Conservation (phyloP, 2,888 invertebrate genomes). For the Dusona sp. region DNA sequence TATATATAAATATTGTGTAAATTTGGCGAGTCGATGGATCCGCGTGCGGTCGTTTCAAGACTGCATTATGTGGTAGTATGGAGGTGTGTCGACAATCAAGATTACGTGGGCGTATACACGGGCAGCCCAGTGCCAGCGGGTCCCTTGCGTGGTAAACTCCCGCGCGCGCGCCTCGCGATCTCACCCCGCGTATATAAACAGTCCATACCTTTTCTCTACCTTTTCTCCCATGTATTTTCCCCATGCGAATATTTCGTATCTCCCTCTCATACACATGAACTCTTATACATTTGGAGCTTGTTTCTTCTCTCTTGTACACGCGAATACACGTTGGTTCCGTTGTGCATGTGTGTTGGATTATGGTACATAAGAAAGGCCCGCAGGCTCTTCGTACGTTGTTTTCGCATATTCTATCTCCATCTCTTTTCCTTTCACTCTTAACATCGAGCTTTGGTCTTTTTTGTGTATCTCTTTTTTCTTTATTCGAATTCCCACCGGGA, state of each 20-base stretch:
- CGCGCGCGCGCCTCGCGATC: slow-evolving; percentile 61
- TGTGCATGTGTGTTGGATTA: slow-evolving; percentile 1
- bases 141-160: slow-evolving; percentile 52
- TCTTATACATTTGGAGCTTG: slow-evolving; percentile 17
- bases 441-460: slow-evolving; percentile 20
- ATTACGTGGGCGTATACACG: slow-evolving; percentile 83
- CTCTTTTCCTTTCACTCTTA: background rate
- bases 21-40: slow-evolving; percentile 67
- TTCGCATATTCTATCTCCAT: slow-evolving; percentile 18
- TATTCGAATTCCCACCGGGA: slow-evolving; percentile 48
- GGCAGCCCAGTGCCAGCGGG: slow-evolving; percentile 81
- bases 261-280: slow-evolving; percentile 9
- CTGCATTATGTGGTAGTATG: slow-evolving; percentile 72
- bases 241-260: slow-evolving; percentile 22
- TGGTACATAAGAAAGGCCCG: slow-evolving; percentile 26
- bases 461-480: slow-evolving; percentile 30
- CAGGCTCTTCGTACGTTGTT: slow-evolving; percentile 10
- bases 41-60: slow-evolving; percentile 67
- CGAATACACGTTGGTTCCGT: slow-evolving; percentile 10
- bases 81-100: slow-evolving; percentile 83
- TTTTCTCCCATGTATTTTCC: slow-evolving; percentile 38
- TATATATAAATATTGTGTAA: slow-evolving; percentile 42
- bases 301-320: slow-evolving; percentile 16
- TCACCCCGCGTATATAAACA: slow-evolving; percentile 27
- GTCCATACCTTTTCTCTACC: slow-evolving; percentile 32